Evolutionary conservation across 2,113 vertebrate species (phyloP), one percentile per base, ranked within the genome.

Genomic region (Ptychochromis oligacanthus): DNA sequence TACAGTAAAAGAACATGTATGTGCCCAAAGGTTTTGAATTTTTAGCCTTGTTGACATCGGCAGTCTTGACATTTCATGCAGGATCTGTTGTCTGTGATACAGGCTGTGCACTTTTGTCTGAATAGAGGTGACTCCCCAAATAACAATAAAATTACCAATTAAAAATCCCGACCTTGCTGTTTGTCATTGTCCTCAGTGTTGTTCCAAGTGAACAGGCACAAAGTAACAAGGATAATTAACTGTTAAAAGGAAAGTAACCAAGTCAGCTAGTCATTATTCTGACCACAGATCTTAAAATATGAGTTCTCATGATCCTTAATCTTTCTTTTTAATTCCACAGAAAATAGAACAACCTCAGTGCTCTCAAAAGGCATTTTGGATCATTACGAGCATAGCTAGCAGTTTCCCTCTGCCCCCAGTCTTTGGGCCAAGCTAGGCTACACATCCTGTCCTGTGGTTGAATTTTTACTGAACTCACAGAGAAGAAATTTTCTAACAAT

Each of bases 91-190:
- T 54, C 49, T 62, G 34, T 75, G 11, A 1, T 38, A 56, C 8
- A 26, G 17, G n/a, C 82, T 80, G 46, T 84, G 75, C 46, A 62
- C 34, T 49, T 70, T 82, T 28, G 76, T 83, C 59, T 54, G 17
- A 83, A 43, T 36, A 28, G 24, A 83, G 38, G 77, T 22, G 36
- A 82, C 82, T 85, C 17, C 82, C 65, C 43, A 70, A 75, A 61
- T 22, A 78, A 55, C 65, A 83, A 79, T 83, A 79, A 83, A 82
- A 79, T 34, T 13, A 7, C 20, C 60, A 62, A 83, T 86, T 83
- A 83, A 88, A 54, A 83, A 65, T n/a, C 18, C 3, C 4, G 43
- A 83, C 79, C 67, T 81, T 76, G 75, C 75, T 40, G 58, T 57
- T 81, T 60, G 26, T 75, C 77, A 65, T 77, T 60, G 79, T 84